Base-by-base conservation (phyloP, 2,888 invertebrate genomes). In the Cancer borealis region DNA sequence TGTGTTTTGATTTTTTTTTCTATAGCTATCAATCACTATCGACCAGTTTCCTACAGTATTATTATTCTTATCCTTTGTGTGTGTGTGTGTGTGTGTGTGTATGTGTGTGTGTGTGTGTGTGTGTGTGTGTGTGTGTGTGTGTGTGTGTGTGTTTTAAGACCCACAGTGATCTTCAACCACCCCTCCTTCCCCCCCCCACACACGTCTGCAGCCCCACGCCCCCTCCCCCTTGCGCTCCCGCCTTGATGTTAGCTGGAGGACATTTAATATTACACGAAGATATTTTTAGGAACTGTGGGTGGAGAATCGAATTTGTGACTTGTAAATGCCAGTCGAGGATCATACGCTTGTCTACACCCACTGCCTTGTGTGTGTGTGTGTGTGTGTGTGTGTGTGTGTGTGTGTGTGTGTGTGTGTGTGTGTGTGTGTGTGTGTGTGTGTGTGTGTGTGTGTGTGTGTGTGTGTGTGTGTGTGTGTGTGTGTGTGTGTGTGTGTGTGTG, bases 371-470 rank as follows among this genome's bases (percentile, higher is more conserved):
- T 79, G 30, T 26, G 30, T 79, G 79, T 66, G 66, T 66, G 66
- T 66, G 66, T 66, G 66, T 66, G 66, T 66, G 66, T 66, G n/a
- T n/a, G n/a, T n/a, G n/a, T n/a, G 73, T 73, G n/a, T 73, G 73
- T 73, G n/a, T 73, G 73, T 73, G 73, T 73, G 73, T 73, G 73
- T 73, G 73, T 73, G 73, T 73, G 73, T 73, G 73, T 73, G 73
- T 73, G 73, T 73, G 73, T 73, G 73, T 73, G 73, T 73, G 0
- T 79, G 21, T 12, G 66, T 66, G 66, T 66, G 66, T 66, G 66
- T 66, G 66, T 66, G 66, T 66, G 66, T 66, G 66, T 66, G 66
- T 66, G 66, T 66, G 66, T 66, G 66, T 66, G 66, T 66, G 66
- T 66, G 66, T 66, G 66, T 66, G 66, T 66, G 66, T 66, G 66